Conservation (phyloP, 2,113 vertebrate genomes). For the Hipposideros armiger region DNA sequence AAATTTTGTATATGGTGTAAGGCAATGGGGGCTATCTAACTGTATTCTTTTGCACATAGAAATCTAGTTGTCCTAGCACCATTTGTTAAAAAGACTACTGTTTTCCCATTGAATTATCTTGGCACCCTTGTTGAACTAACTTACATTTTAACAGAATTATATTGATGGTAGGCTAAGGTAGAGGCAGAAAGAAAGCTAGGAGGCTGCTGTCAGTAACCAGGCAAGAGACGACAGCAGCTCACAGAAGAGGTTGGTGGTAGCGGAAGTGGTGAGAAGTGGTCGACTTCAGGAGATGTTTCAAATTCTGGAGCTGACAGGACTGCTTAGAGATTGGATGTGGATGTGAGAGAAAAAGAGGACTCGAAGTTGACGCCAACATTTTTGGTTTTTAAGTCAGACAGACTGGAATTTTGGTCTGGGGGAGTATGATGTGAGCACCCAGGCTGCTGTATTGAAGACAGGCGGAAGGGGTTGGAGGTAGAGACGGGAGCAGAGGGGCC, state of each 20-base stretch:
- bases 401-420: neutral
- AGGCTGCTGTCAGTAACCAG: neutral
- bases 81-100: neutral
- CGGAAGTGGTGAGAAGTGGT: neutral
- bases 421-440: neutral
- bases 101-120: neutral
- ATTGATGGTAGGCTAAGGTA: neutral
- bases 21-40: neutral
- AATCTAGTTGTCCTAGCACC: neutral
- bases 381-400: neutral
- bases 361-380: neutral
- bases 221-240: neutral
- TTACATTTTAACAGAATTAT: neutral
- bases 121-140: neutral
- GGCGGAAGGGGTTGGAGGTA: neutral
- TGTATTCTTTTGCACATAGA: neutral
- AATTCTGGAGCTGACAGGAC: neutral
- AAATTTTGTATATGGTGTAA: neutral
- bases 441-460: neutral
- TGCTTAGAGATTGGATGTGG: neutral
- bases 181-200: neutral
- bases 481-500: neutral
- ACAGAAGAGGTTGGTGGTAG: neutral
- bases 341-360: neutral
- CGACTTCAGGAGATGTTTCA: neutral